Evolutionary conservation across 2,888 invertebrate genomes (phyloP), one percentile per base, ranked within the genome.

Genomic region (Osmoderma eremita): DNA sequence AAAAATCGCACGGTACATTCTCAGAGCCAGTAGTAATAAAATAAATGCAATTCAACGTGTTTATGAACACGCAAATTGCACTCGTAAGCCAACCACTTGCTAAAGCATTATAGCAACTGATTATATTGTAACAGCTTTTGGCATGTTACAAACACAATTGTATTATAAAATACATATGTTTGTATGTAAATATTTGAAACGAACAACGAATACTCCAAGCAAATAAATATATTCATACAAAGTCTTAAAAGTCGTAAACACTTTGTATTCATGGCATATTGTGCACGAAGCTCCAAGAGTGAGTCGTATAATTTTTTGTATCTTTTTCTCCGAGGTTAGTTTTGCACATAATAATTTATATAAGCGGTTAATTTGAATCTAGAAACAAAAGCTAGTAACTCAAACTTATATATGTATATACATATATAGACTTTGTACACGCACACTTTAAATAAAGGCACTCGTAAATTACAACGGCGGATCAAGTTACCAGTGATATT

Each of bases 321-420:
- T 65, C 18, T n/a, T 38, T 53, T 56, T 54, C 45, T 54, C 41
- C 18, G 42, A 48, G 54, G 17, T 24, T 48, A 24, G 39, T 38
- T 51, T 63, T 50, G 58, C 64, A 63, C 67, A 56, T 67, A 63
- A 64, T 67, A 67, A 67, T 56, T 67, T 67, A 67, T 63, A 63
- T 56, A 53, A 56, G 50, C 54, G 51, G 42, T 67, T 64, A 50
- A 67, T 67, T 67, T 67, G 63, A 67, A 67, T 67, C 58, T 49
- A 49, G 58, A 64, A 67, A 67, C 67, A 67, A 63, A 67, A 64
- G 63, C 67, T 12, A 41, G 13, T 20, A 12, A 30, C 30, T 30
- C 30, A 30, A 6, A 30, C 30, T 30, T 30, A 5, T 10, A 30
- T 24, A n/a, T n/a, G n/a, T n/a, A n/a, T n/a, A n/a, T n/a, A n/a